These are phyloP conservation scores for Ardeotis arabs DNA, from an alignment of 2,113 vertebrate species.

Conservation along the genomic window DNA sequence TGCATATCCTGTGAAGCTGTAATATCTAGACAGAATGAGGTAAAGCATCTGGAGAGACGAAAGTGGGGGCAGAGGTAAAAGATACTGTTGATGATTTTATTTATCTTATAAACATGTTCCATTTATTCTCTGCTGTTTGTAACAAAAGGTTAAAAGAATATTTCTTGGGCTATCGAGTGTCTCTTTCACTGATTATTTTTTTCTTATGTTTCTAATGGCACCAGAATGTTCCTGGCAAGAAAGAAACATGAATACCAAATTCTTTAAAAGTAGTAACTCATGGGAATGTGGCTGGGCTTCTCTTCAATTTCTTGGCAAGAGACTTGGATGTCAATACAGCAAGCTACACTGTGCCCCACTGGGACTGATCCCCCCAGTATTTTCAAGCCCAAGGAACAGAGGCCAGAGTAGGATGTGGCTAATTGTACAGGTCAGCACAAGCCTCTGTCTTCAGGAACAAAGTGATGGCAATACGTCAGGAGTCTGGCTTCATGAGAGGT, in stretches of 20 bases:
- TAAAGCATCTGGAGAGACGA: neutral
- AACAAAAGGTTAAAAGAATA: constrained; percentile 1
- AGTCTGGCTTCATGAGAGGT: neutral
- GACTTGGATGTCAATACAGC: neutral
- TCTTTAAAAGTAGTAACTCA: neutral
- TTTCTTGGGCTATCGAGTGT: neutral
- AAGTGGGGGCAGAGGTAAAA: neutral
- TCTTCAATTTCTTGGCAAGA: neutral
- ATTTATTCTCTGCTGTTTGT: neutral
- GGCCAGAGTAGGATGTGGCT: neutral
- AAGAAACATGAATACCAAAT: neutral
- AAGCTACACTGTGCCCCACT: neutral
- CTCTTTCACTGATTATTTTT: neutral
- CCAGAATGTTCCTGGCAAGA: neutral
- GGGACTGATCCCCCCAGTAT: neutral
- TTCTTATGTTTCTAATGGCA: constrained; percentile 14
- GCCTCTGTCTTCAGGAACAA: neutral
- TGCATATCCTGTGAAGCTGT: neutral
- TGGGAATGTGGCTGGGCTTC: neutral
- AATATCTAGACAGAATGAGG: neutral
- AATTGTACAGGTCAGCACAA: neutral
- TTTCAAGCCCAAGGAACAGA: neutral
- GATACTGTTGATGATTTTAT: constrained; percentile 9
- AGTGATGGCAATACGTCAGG: neutral
- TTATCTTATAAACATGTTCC: neutral